phyloP scores from a whole-genome alignment of 2,113 vertebrate genomes.

The Clinocottus analis region DNA sequence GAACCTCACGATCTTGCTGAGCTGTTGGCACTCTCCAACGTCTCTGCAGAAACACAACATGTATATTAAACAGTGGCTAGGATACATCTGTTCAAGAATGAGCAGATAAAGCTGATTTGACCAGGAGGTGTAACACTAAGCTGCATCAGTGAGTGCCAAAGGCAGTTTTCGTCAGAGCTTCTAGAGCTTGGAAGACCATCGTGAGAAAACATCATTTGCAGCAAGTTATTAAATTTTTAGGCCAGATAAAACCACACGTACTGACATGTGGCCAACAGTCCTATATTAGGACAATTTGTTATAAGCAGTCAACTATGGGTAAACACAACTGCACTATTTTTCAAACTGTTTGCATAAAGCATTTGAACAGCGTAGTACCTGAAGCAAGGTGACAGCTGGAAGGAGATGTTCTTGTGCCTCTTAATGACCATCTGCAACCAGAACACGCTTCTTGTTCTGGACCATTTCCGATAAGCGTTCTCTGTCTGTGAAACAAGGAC shows the following conservation, averaged over 20 bases:
- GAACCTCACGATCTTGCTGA: conserved; percentile 96
- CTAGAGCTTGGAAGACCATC: conserved; percentile 89
- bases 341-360: not conserved
- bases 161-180: conserved; percentile 86
- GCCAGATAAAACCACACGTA: not conserved
- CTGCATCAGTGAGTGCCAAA: conserved; percentile 86
- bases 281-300: not conserved
- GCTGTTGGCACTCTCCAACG: conserved; percentile 93
- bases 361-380: conserved; percentile 76
- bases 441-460: conserved; percentile 96
- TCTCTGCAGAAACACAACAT: conserved; percentile 82
- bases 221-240: conserved; percentile 6
- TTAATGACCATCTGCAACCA: conserved; percentile 88
- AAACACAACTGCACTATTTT: not conserved
- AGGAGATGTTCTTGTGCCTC: conserved; percentile 70
- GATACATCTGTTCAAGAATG: not conserved
- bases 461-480: conserved; percentile 98
- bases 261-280: not conserved
- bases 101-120: not conserved
- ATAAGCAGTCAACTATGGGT: not conserved
- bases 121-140: not conserved
- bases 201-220: conserved; percentile 89
- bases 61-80: not conserved
- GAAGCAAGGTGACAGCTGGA: too few species aligned
- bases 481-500: conserved; percentile 85